Percentiles rank a stretch among this genome's conserved stretches.
Conservation (phyloP, 1,140 invertebrate genomes). For the Lepidurus couesii region DNA sequence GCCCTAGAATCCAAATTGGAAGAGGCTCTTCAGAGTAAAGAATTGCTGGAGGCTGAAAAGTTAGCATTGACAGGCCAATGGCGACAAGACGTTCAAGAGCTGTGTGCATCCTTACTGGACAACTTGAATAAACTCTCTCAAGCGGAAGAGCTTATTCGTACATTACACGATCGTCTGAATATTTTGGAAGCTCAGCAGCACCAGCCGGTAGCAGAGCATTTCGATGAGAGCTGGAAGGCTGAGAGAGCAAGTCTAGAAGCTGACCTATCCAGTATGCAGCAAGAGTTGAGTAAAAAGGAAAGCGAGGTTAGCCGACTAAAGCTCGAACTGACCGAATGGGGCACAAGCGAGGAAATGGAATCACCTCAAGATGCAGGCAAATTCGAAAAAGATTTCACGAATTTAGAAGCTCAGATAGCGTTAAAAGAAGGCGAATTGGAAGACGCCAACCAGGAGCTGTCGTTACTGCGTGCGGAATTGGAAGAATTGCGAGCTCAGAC, state of each 20-base stretch:
- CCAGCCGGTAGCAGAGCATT: not conserved
- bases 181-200: not conserved
- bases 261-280: not conserved
- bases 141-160: not conserved
- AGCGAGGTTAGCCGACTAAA: not conserved
- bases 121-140: not conserved
- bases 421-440: conserved; percentile 9
- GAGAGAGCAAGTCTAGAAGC: not conserved
- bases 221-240: not conserved
- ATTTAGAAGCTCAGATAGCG: not conserved
- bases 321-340: conserved; percentile 5
- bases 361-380: not conserved
- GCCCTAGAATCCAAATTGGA: not conserved
- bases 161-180: not conserved
- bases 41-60: not conserved
- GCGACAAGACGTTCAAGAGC: not conserved
- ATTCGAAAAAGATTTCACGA: not conserved
- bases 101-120: not conserved
- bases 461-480: not conserved
- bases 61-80: not conserved
- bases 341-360: not conserved
- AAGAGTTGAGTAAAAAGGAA: not conserved
- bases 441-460: not conserved
- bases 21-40: not conserved
- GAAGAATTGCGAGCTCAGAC: not conserved